phyloP scores from a whole-genome alignment of 2,797 vertebrate genomes.

The Helostoma temminkii region DNA sequence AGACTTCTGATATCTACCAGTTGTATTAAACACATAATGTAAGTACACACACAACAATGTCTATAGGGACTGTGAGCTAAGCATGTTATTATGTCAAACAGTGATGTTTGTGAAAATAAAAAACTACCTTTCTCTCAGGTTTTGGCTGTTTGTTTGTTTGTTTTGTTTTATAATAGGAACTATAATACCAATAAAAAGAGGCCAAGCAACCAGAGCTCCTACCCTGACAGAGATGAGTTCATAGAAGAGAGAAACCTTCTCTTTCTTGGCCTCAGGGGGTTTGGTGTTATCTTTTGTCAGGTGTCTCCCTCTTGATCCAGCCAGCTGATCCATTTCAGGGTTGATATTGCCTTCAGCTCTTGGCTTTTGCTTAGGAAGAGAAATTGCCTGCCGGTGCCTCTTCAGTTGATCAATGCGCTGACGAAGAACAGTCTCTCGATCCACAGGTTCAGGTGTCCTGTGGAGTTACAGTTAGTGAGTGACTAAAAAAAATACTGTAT shows the following conservation, averaged over 20 bases:
- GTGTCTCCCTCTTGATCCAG: slow-evolving; percentile 58
- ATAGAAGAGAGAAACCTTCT: slow-evolving; percentile 85
- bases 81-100: not conserved
- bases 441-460: slow-evolving; percentile 61
- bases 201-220: slow-evolving; percentile 34
- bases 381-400: slow-evolving; percentile 81
- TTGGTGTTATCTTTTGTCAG: slow-evolving; percentile 52
- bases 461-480: slow-evolving; percentile 7
- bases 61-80: not conserved
- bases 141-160: not conserved
- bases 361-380: slow-evolving; percentile 72
- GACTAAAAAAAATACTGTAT: not conserved
- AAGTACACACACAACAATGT: slow-evolving; percentile 4
- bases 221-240: slow-evolving; percentile 88
- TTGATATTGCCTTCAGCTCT: slow-evolving; percentile 49
- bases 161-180: not conserved
- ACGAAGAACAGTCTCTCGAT: slow-evolving; percentile 76
- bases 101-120: not conserved
- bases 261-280: slow-evolving; percentile 72
- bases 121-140: not conserved
- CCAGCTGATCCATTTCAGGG: slow-evolving; percentile 68
- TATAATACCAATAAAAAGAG: not conserved
- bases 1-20: no score
- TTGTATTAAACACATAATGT: no score
- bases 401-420: slow-evolving; percentile 82